phyloP scores from a whole-genome alignment of 2,113 vertebrate species.

The Elephantulus edwardii region DNA sequence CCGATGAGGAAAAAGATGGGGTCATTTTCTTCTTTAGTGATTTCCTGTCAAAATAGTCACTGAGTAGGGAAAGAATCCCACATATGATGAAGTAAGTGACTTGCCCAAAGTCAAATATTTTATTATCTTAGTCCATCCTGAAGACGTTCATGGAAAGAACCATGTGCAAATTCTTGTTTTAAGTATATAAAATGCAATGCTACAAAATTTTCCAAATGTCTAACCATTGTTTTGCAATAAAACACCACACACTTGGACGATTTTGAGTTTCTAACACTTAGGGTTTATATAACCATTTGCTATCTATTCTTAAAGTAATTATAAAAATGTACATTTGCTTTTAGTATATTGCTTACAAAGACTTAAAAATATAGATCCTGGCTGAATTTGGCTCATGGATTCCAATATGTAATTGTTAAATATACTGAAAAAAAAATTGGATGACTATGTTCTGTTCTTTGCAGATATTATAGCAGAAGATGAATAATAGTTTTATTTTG shows the following conservation, averaged over 20 bases:
- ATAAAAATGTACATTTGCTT: conserved; percentile 32
- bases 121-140: neutral
- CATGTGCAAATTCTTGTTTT: conserved; percentile 19
- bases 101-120: neutral
- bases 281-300: conserved; percentile 24
- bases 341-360: conserved; percentile 32
- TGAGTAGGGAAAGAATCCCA: too few species aligned
- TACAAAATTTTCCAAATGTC: neutral
- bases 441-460: neutral
- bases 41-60: too few species aligned
- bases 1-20: too few species aligned
- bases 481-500: neutral
- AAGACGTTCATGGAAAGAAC: neutral
- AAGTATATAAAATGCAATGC: neutral
- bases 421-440: conserved; percentile 1
- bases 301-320: conserved; percentile 54
- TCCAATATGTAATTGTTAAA: conserved; percentile 39
- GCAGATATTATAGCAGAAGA: neutral
- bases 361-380: conserved; percentile 49
- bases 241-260: conserved; percentile 15
- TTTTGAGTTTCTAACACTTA: neutral
- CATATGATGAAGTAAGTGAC: neutral
- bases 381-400: conserved; percentile 14
- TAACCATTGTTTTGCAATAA: conserved; percentile 32
- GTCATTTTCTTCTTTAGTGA: too few species aligned